phyloP scores from a whole-genome alignment of 2,888 invertebrate species.

The Amphipoea lucens region DNA sequence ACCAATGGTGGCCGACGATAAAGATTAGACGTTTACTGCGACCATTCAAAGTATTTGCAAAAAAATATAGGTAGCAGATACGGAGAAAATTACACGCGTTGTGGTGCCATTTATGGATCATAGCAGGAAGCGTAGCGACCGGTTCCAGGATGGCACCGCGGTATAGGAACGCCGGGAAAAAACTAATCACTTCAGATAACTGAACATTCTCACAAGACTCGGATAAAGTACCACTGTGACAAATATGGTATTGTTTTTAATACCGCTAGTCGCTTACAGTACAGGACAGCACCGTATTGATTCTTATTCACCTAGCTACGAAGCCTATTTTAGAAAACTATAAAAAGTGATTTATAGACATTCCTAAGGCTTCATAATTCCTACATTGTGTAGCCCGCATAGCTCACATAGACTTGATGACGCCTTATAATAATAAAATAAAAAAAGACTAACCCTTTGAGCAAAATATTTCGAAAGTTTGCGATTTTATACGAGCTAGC shows the following conservation, averaged over 20 bases:
- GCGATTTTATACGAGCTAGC: slow-evolving; percentile 78
- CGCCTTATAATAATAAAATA: slow-evolving; percentile 80
- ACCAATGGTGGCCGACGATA: slow-evolving; percentile 67
- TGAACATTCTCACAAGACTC: slow-evolving; percentile 73
- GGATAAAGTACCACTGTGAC: slow-evolving; percentile 66
- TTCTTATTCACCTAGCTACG: slow-evolving; percentile 19
- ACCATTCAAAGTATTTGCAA: slow-evolving; percentile 71
- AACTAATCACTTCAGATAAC: slow-evolving; percentile 79
- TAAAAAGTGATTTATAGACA: slow-evolving; percentile 71
- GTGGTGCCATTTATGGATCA: slow-evolving; percentile 82
- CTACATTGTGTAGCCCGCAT: slow-evolving; percentile 78
- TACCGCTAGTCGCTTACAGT: slow-evolving; percentile 69
- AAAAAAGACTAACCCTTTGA: slow-evolving; percentile 75
- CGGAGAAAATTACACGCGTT: slow-evolving; percentile 80
- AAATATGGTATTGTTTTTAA: slow-evolving; percentile 74
- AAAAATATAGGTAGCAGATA: slow-evolving; percentile 71
- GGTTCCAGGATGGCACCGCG: slow-evolving; percentile 74
- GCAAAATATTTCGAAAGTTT: slow-evolving; percentile 80
- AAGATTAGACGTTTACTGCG: slow-evolving; percentile 71
- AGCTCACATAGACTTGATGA: slow-evolving; percentile 68
- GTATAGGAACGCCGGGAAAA: slow-evolving; percentile 76
- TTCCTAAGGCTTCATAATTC: slow-evolving; percentile 65
- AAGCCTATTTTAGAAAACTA: slow-evolving; percentile 42
- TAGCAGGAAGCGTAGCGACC: slow-evolving; percentile 82
- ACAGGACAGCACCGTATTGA: slow-evolving; percentile 30